These are phyloP conservation scores for Apodemus sylvaticus DNA, from an alignment of 2,113 vertebrate genomes.

Conservation along the genomic window DNA sequence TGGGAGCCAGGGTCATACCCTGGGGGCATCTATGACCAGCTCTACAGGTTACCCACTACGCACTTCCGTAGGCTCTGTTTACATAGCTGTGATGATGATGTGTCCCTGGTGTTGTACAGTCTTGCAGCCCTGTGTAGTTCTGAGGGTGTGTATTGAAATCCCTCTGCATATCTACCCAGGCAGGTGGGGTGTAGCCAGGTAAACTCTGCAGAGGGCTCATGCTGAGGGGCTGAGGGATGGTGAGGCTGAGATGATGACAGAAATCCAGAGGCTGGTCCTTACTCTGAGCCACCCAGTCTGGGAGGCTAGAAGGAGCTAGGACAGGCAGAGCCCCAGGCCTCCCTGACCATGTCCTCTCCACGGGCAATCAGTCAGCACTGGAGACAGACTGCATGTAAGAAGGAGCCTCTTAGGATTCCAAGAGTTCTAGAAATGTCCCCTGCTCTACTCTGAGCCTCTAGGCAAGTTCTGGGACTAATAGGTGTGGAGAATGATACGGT, in stretches of 20 bases:
- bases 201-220: not conserved
- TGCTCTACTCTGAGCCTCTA: not conserved
- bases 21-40: not conserved
- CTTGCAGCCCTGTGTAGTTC: too few relatives aligned
- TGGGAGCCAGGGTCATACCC: not conserved
- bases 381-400: too few relatives aligned
- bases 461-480: not conserved
- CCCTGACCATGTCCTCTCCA: not conserved
- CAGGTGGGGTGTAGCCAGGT: not conserved
- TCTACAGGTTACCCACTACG: not conserved
- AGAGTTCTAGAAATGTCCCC: not conserved
- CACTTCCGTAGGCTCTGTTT: not conserved
- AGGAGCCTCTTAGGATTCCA: not conserved
- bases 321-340: not conserved
- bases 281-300: not conserved
- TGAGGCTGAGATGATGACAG: not conserved
- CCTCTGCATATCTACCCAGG: not conserved
- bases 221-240: not conserved
- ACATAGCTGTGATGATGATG: not conserved
- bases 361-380: not conserved
- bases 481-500: too few relatives aligned
- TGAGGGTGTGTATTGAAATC: not conserved
- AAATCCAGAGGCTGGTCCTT: not conserved
- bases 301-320: not conserved
- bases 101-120: not conserved